Evolutionary conservation across 2,888 invertebrate species (phyloP).

Genomic region (Callosobruchus maculatus): DNA sequence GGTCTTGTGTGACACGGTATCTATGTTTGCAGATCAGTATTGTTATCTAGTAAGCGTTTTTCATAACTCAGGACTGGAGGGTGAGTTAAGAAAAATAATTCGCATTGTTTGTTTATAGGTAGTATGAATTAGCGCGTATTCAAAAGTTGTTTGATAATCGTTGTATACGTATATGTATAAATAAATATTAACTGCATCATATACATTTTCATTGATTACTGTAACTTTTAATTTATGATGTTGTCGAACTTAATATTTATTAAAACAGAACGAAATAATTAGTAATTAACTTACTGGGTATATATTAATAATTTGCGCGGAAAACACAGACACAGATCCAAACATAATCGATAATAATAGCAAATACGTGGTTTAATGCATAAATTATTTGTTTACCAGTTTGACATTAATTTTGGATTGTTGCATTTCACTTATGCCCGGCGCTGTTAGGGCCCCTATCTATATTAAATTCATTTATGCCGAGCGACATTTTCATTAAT

Average conservation of each 20-base stretch:
- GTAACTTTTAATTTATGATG: background rate
- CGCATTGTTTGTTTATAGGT: no score
- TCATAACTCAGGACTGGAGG: no score
- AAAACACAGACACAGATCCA: background rate
- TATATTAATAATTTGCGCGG: background rate
- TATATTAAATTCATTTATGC: background rate
- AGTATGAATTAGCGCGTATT: no score
- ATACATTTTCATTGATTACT: background rate
- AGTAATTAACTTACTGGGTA: background rate
- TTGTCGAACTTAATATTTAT: background rate
- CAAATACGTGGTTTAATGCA: conserved; percentile 20
- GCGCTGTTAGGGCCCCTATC: background rate
- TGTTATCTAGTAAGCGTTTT: no score
- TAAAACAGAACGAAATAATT: background rate
- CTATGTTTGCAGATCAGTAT: no score
- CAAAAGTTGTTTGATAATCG: no score
- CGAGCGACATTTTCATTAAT: background rate
- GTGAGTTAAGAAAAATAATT: no score
- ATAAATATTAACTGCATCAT: background rate
- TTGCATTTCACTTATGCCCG: conserved; percentile 14
- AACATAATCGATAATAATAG: conserved; percentile 22
- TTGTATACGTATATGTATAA: no score
- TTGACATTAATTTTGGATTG: conserved; percentile 16
- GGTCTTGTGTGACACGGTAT: no score
- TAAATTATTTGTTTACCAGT: conserved; percentile 20